Evolutionary conservation across 1,140 invertebrate species (phyloP).

Genomic region (Drosophila chauvacae): DNA sequence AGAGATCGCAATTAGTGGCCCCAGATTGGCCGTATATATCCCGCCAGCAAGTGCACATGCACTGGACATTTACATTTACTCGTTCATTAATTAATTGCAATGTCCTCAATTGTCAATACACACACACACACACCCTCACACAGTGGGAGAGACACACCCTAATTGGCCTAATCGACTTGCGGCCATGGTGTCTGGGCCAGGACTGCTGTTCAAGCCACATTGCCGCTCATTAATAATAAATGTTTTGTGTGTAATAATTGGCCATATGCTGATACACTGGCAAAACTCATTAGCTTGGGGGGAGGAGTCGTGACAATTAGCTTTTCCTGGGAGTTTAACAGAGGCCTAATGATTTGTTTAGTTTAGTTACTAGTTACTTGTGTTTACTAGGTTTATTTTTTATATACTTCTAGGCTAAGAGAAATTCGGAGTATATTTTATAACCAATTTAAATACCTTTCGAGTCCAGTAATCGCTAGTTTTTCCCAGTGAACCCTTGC

Average conservation of each 20-base stretch:
- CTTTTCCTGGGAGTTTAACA: background rate
- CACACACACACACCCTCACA: constrained; percentile 6
- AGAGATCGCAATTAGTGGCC: constrained; percentile 59
- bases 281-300: background rate
- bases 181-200: constrained; percentile 24
- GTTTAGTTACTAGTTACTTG: no score
- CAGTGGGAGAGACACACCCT: constrained; percentile 20
- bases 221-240: constrained; percentile 70
- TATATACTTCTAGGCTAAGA: background rate
- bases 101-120: constrained; percentile 68
- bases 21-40: constrained; percentile 32
- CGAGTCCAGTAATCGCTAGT: background rate
- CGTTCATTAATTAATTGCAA: constrained; percentile 75
- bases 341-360: background rate
- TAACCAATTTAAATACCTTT: background rate
- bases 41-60: constrained; percentile 29
- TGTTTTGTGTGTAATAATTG: constrained; percentile 68
- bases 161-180: constrained; percentile 76
- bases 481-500: constrained; percentile 12
- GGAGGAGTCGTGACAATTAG: background rate
- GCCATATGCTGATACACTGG: constrained; percentile 19
- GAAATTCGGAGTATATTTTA: background rate
- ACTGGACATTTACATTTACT: constrained; percentile 56
- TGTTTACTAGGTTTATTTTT: no score
- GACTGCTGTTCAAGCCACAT: background rate